Evolutionary conservation across 2,113 vertebrate species (phyloP), one percentile per base, ranked within the genome.

Genomic region (Bucco capensis): DNA sequence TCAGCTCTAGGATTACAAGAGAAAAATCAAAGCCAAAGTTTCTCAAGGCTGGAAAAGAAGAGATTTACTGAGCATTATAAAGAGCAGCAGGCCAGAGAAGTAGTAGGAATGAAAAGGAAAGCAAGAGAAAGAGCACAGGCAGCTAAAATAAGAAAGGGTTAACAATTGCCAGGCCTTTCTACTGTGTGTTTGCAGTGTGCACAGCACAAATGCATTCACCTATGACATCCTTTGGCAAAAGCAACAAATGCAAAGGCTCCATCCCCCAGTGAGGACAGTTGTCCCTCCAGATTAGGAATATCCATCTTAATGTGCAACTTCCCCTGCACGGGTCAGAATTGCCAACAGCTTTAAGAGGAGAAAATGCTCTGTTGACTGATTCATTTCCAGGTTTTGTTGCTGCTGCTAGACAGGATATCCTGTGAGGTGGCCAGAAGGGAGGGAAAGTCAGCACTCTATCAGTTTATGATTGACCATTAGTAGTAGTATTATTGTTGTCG

Each of bases 371-470:
- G 97, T 97, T 97, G 80, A 95, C 97, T 98, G 97, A 98, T 98
- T 98, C 98, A 98, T 98, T 98, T 98, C 98, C 98, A 96, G 82
- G 97, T 97, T 98, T 98, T 98, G 98, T 98, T 97, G 97, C 92
- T 97, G 96, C 97, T 97, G 95, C 97, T 94, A 98, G 98, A 98
- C 97, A 23, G 98, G 98, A 98, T 97, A 97, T 98, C 98, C 98
- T 98, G 97, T 94, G 95, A 97, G 97, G 97, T 97, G 96, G 97
- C 6, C 30, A 97, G 96, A 95, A 97, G 97, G 97, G 97, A 97
- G 97, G 96, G 96, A 95, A 92, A 95, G 88, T 90, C 70, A 14
- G 93, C 85, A 90, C 95, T 96, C 89, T 96, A 97, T 97, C 97
- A 94, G 81, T 93, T 97, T 95, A 95, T 96, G 96, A 97, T 97